Conservation (phyloP, 2,797 vertebrate genomes). For the Harpagifer antarcticus region DNA sequence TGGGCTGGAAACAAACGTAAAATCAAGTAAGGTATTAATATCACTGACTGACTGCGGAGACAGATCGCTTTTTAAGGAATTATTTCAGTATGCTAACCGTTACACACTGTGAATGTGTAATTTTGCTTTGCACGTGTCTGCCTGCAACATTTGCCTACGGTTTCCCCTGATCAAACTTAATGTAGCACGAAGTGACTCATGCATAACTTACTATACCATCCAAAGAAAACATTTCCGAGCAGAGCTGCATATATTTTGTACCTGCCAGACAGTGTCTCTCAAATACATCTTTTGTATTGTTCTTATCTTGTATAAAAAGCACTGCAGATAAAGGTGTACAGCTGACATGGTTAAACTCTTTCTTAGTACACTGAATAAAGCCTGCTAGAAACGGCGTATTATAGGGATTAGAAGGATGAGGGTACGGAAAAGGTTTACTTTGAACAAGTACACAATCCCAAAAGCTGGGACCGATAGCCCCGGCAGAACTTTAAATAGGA, state of each 20-base stretch:
- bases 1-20: constrained; percentile 86
- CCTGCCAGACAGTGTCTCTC: not conserved
- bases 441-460: not conserved
- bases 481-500: too few relatives aligned
- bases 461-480: too few relatives aligned
- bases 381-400: not conserved
- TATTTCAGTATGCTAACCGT: not conserved
- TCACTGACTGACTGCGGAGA: not conserved
- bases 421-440: constrained; percentile 1
- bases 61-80: not conserved
- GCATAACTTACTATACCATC: constrained; percentile 12
- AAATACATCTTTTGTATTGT: constrained; percentile 12
- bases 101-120: not conserved
- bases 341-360: not conserved
- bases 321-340: constrained; percentile 3
- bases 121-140: not conserved
- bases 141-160: constrained; percentile 18
- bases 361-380: not conserved
- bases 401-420: not conserved
- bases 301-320: constrained; percentile 19
- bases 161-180: constrained; percentile 24
- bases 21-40: not conserved
- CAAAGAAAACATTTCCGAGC: constrained; percentile 23
- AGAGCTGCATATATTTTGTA: not conserved
- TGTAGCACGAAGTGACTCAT: constrained; percentile 29